Conservation (phyloP, 2,113 vertebrate genomes). For the Apus apus region DNA sequence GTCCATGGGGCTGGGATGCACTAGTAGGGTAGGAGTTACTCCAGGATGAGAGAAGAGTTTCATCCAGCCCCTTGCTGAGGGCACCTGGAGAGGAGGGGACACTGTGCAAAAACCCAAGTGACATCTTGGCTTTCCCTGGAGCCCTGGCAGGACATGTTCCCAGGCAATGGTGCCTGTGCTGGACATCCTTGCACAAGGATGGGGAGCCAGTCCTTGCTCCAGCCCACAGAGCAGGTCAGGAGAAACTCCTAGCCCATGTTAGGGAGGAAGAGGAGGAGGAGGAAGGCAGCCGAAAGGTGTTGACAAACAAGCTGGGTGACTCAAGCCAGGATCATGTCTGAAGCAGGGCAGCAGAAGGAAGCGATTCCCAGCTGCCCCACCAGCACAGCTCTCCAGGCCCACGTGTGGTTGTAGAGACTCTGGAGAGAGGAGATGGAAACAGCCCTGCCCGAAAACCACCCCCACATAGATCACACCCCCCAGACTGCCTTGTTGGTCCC, state of each 20-base stretch:
- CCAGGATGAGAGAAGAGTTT: not conserved
- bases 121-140: not conserved
- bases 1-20: not conserved
- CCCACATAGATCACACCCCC: not conserved
- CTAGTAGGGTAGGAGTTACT: not conserved
- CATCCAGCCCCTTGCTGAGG: not conserved
- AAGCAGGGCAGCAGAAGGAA: not conserved
- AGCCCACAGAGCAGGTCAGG: not conserved
- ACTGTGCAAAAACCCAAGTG: not conserved
- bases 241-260: not conserved
- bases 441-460: not conserved
- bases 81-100: not conserved
- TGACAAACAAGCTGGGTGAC: slow-evolving; percentile 13
- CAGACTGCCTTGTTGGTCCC: not conserved
- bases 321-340: not conserved
- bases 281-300: not conserved
- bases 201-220: not conserved
- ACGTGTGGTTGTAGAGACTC: not conserved
- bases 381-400: not conserved
- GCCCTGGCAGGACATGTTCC: not conserved
- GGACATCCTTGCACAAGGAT: not conserved
- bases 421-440: not conserved
- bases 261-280: slow-evolving; percentile 15
- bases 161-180: not conserved
- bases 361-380: not conserved